Percentiles rank a stretch among this genome's conserved stretches.
phyloP scores from a whole-genome alignment of 1,140 invertebrate species.

The Monochamus saltuarius region DNA sequence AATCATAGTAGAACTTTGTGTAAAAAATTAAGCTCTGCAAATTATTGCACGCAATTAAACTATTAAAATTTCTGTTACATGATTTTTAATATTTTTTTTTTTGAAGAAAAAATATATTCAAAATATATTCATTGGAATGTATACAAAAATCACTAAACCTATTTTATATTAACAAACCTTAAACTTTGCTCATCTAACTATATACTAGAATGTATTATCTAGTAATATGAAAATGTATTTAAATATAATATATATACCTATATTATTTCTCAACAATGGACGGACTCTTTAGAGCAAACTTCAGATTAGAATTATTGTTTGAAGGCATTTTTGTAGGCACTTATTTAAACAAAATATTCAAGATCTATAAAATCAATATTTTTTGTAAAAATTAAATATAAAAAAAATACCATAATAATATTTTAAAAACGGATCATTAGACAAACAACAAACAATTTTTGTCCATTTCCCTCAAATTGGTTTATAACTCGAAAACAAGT shows the following conservation, averaged over 20 bases:
- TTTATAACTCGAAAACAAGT: too few relatives aligned
- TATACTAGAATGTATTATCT: background rate
- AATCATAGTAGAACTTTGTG: too few relatives aligned
- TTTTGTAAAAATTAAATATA: background rate
- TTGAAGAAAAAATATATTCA: too few relatives aligned
- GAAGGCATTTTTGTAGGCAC: background rate
- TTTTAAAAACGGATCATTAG: background rate
- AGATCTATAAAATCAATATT: background rate
- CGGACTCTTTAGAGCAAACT: slow-evolving; percentile 19
- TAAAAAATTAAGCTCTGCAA: too few relatives aligned
- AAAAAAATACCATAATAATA: background rate
- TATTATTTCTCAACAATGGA: slow-evolving; percentile 20
- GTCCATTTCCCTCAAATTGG: background rate
- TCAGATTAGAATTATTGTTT: slow-evolving; percentile 6
- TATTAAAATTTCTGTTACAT: too few relatives aligned
- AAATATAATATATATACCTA: slow-evolving; percentile 15
- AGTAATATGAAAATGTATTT: slow-evolving; percentile 5
- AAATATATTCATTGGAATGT: too few relatives aligned
- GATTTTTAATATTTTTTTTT: too few relatives aligned
- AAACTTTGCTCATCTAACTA: background rate
- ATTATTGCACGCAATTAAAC: too few relatives aligned
- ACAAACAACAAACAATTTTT: background rate
- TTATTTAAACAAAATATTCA: too few relatives aligned
- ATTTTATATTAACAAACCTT: background rate
- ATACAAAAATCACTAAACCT: background rate